Percentiles rank a stretch among this genome's conserved stretches.
phyloP scores from a whole-genome alignment of 2,797 vertebrate genomes.

The Toxotes lorentzi region DNA sequence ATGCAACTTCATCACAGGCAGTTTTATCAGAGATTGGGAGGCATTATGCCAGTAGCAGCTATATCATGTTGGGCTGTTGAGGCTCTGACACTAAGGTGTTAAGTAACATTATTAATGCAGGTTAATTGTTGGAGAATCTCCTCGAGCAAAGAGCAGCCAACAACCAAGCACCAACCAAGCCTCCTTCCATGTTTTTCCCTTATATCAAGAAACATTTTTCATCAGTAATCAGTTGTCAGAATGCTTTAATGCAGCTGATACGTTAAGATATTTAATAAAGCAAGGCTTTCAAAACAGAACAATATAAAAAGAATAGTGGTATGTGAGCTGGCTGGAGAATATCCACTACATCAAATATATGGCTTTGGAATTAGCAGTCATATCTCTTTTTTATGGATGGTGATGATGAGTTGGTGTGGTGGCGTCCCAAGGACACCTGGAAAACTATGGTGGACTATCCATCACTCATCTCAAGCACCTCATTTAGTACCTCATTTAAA shows the following conservation, averaged over 20 bases:
- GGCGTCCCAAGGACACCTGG: conserved; percentile 35
- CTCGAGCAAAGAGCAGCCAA: background rate
- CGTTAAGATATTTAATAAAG: conserved; percentile 5
- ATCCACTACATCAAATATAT: conserved; percentile 36
- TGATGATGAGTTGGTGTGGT: conserved; percentile 29
- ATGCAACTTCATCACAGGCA: too few relatives aligned
- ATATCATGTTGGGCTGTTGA: background rate
- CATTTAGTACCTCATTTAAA: conserved; percentile 34
- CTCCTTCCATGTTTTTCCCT: background rate
- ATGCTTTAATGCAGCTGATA: background rate
- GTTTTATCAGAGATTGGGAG: too few relatives aligned
- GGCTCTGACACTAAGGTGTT: too few relatives aligned
- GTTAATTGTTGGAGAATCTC: background rate
- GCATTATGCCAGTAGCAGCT: too few relatives aligned
- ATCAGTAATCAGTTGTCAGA: conserved; percentile 3
- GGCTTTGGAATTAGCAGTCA: conserved; percentile 41
- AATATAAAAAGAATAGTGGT: conserved; percentile 10
- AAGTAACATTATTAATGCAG: background rate
- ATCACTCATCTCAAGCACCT: conserved; percentile 69
- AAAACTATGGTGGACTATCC: conserved; percentile 31
- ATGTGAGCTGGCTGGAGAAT: conserved; percentile 4
- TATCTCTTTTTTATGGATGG: conserved; percentile 66
- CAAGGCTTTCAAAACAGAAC: background rate
- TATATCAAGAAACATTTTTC: background rate
- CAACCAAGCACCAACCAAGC: too few relatives aligned